Evolutionary conservation across 2,113 vertebrate genomes (phyloP), one percentile per base, ranked within the genome.

Genomic region (Spea multiplicata): DNA sequence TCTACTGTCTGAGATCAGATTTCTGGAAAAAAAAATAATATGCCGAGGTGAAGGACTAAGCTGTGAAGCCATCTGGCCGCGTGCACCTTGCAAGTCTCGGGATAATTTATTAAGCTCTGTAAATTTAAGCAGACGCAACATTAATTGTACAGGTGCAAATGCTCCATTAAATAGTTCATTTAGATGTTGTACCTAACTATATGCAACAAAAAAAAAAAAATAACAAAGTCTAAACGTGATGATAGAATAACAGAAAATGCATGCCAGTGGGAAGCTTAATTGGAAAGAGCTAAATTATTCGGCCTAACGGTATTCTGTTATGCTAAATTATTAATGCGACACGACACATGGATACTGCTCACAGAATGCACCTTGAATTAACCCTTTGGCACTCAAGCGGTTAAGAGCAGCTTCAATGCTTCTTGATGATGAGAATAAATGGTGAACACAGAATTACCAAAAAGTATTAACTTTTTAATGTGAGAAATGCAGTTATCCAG

Each of bases 11-110:
- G 47, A 81, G 74, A 82, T 85, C 75, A 78, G 81, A 81, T 80
- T 4, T 17, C 83, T 79, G 68, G 73, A 72, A 74, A 83, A 78
- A 30, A 50, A 71, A 85, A 85, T 50, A 65, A 82, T 70, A 53
- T 0, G 0, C 48, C 75, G 84, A 4, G 2, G 71, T 70, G 82
- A 84, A 76, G 81, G 74, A 50, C 0, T 0, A 79, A 50, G 62
- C 84, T 77, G 82, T 80, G 76, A 80, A 83, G 78, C 83, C 82
- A 84, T 84, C 86, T 86, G 83, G 73, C 81, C 8, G 8, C 44
- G 17, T 4, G 48, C 76, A 52, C 30, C 30, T 30, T 30, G 30
- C 30, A 30, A 30, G 30, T 30, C 30, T 30, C 30, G 30, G 30
- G 30, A 30, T 30, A 30, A 30, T 30, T 30, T 30, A 30, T 30